A percentile compares a stretch with the other conserved stretches of the same genome.
These are phyloP conservation scores for Polyploca ridens DNA, from an alignment of 2,888 invertebrate species.

Conservation along the genomic window DNA sequence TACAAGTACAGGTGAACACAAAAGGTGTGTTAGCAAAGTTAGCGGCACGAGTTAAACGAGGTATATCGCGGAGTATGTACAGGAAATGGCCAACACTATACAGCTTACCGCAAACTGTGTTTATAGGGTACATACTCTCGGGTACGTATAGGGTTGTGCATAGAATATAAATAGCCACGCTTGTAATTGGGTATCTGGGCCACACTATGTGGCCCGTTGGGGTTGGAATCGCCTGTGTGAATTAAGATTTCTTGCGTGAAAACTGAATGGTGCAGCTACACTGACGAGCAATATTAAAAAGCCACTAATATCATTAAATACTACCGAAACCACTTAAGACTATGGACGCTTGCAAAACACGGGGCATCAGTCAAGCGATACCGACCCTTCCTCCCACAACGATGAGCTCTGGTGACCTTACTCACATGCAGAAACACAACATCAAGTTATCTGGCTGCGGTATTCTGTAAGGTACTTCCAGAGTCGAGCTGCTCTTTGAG, in stretches of 20 bases:
- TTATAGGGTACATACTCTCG: neutral
- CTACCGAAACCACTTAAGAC: no score
- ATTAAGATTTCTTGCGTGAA: neutral
- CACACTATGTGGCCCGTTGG: neutral
- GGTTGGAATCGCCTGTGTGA: neutral
- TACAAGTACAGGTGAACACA: neutral
- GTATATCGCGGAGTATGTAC: conserved; percentile 21
- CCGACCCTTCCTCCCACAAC: no score
- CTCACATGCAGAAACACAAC: no score
- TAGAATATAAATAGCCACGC: neutral
- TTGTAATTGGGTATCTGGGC: conserved; percentile 6
- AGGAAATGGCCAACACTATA: conserved; percentile 23
- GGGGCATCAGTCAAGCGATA: no score
- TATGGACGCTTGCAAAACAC: no score
- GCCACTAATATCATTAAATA: no score
- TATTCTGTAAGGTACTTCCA: no score
- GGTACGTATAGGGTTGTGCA: neutral
- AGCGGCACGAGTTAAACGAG: conserved; percentile 19
- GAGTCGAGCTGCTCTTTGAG: no score
- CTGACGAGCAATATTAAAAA: no score
- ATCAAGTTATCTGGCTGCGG: no score
- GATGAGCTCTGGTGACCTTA: no score
- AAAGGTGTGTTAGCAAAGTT: conserved; percentile 18
- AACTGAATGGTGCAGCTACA: neutral
- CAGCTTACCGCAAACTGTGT: conserved; percentile 11